These are phyloP conservation scores for Etheostoma cragini DNA, from an alignment of 2,113 vertebrate species.

Conservation along the genomic window DNA sequence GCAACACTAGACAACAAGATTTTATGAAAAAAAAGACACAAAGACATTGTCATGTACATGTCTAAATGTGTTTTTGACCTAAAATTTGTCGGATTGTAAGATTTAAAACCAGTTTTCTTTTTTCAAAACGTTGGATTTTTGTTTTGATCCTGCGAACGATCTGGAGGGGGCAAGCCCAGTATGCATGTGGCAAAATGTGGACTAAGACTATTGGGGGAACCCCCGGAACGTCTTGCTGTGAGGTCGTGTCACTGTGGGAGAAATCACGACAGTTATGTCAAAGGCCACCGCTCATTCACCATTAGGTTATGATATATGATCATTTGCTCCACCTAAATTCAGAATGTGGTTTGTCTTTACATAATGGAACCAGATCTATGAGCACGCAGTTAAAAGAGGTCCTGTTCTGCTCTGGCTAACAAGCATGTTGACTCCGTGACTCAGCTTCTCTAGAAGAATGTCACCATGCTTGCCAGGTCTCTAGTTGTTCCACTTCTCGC, in stretches of 20 bases:
- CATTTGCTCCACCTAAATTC: not conserved
- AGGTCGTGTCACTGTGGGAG: not conserved
- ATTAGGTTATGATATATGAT: not conserved
- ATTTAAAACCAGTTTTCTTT: not conserved
- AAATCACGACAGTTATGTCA: not conserved
- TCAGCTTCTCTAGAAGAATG: slow-evolving; percentile 76
- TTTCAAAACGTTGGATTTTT: not conserved
- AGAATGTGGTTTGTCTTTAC: not conserved
- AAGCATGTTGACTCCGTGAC: slow-evolving; percentile 67
- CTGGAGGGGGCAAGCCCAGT: not conserved
- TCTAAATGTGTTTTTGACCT: not conserved
- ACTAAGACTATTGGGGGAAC: not conserved
- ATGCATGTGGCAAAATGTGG: slow-evolving; percentile 2
- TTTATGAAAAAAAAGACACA: not conserved
- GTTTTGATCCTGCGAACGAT: not conserved
- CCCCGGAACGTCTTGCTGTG: not conserved
- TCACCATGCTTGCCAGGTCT: slow-evolving; percentile 51
- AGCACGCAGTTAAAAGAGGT: not conserved
- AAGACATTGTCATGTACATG: not conserved
- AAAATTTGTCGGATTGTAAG: not conserved
- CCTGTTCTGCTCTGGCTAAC: not conserved
- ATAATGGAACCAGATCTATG: not conserved
- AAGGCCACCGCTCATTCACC: not conserved
- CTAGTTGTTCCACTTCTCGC: slow-evolving; percentile 40
- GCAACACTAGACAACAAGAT: not conserved